These are phyloP conservation scores for Tryphoninae sp. DNA, from an alignment of 2,888 invertebrate genomes.

Conservation along the genomic window DNA sequence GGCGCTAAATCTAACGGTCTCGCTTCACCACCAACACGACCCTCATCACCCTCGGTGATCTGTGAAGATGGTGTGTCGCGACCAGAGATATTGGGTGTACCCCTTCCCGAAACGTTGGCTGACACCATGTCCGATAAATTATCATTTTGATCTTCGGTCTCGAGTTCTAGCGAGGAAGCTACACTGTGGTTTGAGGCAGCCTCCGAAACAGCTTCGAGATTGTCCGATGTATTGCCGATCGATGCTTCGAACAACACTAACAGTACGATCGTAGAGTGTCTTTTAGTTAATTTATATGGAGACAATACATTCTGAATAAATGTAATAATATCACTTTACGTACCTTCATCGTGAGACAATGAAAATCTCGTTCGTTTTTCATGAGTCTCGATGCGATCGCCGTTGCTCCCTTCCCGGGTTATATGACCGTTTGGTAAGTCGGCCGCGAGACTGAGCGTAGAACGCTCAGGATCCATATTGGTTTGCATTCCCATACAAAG, in stretches of 20 bases:
- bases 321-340: constrained; percentile 20
- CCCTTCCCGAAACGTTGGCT: constrained; percentile 95
- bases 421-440: constrained; percentile 78
- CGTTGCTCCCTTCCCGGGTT: constrained; percentile 73
- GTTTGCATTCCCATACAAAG: constrained; percentile 77
- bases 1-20: constrained; percentile 79
- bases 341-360: constrained; percentile 91
- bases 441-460: constrained; percentile 74
- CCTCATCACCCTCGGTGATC: constrained; percentile 90
- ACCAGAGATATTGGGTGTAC: constrained; percentile 97
- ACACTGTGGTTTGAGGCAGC: constrained; percentile 98
- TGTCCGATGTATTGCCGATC: constrained; percentile 95
- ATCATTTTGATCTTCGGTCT: constrained; percentile 94
- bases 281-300: not conserved
- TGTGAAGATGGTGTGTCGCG: constrained; percentile 98
- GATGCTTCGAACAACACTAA: constrained; percentile 85
- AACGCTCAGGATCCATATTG: constrained; percentile 71
- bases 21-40: constrained; percentile 79
- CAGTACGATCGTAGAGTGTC: constrained; percentile 30
- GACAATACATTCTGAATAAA: not conserved
- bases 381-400: constrained; percentile 80
- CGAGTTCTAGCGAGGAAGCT: constrained; percentile 93
- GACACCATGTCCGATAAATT: constrained; percentile 99
- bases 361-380: constrained; percentile 86
- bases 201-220: constrained; percentile 96